Evolutionary conservation across 2,113 vertebrate genomes (phyloP), one percentile per base, ranked within the genome.

Genomic region (Strigops habroptila): DNA sequence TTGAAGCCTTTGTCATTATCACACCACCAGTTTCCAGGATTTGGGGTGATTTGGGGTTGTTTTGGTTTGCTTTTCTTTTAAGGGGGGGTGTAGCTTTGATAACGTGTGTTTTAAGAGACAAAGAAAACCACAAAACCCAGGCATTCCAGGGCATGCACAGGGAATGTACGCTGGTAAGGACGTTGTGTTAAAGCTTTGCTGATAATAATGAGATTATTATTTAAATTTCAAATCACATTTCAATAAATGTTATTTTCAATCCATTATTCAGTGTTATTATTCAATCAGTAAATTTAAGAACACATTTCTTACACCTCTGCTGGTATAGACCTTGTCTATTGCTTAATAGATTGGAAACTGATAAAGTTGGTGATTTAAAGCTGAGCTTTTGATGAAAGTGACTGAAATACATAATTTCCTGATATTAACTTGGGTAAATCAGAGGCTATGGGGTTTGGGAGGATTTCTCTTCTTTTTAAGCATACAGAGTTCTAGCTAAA

Each of bases 81-180:
- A 12, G 21, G 4, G 6, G 6, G 3, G 1, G 7, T 35, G 6
- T 70, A 55, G 33, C 37, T 74, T 74, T 74, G 33, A 6, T 52
- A 18, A 18, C 21, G 62, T 69, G 8, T 44, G 67, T 67, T 65
- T 60, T 19, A 27, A 18, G 35, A 65, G 8, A 12, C 3, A 22
- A 73, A 28, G 43, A n/a, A 37, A 53, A 13, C 0, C 2, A 9
- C 7, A 30, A 24, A 15, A 4, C 3, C 7, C 22, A 10, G 22
- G 33, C 57, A 35, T 59, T 53, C 7, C 21, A 9, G 2, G 64
- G 9, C 33, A 41, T 87, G 22, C 14, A 30, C 5, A 21, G 14
- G n/a, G 22, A 35, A 16, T 59, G 57, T 57, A 4, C 39, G 30
- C 39, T 37, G 31, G 4, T 51, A 10, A 85, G 24, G 7, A 13